Base-by-base conservation (phyloP, 1,140 invertebrate genomes). In the Popillia japonica region DNA sequence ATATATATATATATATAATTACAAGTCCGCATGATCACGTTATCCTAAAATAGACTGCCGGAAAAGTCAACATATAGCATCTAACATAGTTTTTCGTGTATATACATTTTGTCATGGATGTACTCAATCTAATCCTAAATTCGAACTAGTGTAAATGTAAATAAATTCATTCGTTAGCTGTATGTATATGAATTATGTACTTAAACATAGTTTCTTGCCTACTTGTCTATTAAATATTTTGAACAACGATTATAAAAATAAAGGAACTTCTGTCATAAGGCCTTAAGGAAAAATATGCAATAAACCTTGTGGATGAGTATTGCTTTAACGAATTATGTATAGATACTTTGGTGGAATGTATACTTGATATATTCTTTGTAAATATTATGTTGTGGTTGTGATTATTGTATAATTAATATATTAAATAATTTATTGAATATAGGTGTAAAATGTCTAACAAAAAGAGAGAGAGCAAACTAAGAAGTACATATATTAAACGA, bases 321-420 rank as follows among this genome's bases (percentile, higher is more conserved):
- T 68, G 61, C 61, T 68, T 68, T 68, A 68, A 68, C 61, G 20
- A 68, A 68, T 68, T 68, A 68, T 68, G 48, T 55, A n/a, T 14
- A 55, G 11, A 55, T 55, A 0, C 6, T 6, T 55, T 55, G 14
- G 14, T 55, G 6, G 27, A 34, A 34, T 34, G 27, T 34, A 34
- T 6, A 34, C 14, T 55, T n/a, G 48, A 55, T 34, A 55, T 55
- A n/a, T 55, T 14, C n/a, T n/a, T 55, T 68, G 27, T 68, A 68
- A 68, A 34, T 23, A 68, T 27, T 64, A 64, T 64, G 59, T 27
- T 68, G 61, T 68, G 17, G 61, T 68, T 68, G 61, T 68, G 61
- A 68, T 17, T 68, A 68, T 68, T 68, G 22, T 68, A 27, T 27
- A 68, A 68, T 68, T 23, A 34, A 68, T 34, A 14, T 17, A 55